Conservation (phyloP, 2,113 vertebrate genomes). For the Phylloscopus trochiloides region DNA sequence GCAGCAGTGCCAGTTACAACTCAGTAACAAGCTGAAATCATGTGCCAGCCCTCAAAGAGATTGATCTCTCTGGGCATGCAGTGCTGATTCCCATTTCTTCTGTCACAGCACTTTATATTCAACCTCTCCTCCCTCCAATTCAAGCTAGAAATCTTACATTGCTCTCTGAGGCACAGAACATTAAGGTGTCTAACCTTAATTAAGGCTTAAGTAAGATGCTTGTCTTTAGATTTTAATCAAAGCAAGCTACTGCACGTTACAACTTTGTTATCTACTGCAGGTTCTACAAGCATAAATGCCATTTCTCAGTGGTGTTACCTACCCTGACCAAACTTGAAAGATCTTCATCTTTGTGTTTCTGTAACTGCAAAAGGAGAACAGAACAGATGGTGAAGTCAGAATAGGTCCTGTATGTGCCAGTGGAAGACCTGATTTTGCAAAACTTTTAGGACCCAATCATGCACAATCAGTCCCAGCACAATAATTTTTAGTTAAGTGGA, state of each 20-base stretch:
- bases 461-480: background rate
- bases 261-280: background rate
- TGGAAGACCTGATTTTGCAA: background rate
- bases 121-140: background rate
- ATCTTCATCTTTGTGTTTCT: conserved; percentile 97
- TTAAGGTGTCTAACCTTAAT: conserved; percentile 11
- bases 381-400: background rate
- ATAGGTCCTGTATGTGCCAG: background rate
- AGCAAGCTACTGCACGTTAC: background rate
- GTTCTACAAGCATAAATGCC: background rate
- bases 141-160: background rate
- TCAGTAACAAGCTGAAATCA: background rate
- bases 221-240: background rate
- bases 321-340: conserved; percentile 96
- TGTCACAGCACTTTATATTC: background rate
- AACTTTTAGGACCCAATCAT: background rate
- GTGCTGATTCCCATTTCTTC: background rate
- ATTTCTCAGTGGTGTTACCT: background rate
- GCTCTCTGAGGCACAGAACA: background rate
- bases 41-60: background rate
- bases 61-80: background rate
- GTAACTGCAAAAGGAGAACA: conserved; percentile 78
- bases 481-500: background rate
- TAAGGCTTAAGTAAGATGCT: conserved; percentile 9
- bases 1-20: background rate